Percentiles rank a stretch among this genome's conserved stretches.
Evolutionary conservation across 2,113 vertebrate genomes (phyloP).

Genomic region (Microtus oregoni): DNA sequence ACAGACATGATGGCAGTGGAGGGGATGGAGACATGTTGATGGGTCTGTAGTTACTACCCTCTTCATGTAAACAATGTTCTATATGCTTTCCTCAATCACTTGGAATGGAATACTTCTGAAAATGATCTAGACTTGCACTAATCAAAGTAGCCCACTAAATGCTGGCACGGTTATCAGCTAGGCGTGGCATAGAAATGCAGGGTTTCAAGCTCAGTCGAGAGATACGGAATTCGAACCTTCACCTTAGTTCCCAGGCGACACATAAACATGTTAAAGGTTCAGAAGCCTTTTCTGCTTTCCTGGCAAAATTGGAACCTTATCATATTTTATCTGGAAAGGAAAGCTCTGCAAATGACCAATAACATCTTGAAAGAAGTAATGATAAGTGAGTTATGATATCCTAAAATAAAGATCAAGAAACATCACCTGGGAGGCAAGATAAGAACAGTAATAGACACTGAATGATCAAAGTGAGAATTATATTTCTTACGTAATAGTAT

Average conservation of each 20-base stretch:
- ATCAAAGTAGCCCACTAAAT: background rate
- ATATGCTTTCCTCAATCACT: background rate
- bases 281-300: background rate
- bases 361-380: slow-evolving; percentile 23
- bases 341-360: slow-evolving; percentile 45
- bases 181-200: background rate
- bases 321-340: slow-evolving; percentile 10
- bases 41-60: background rate
- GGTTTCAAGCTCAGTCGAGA: background rate
- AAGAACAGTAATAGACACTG: background rate
- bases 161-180: background rate
- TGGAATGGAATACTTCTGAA: background rate
- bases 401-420: slow-evolving; percentile 52
- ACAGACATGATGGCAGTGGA: background rate
- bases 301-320: slow-evolving; percentile 3
- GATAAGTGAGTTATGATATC: background rate
- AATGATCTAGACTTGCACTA: background rate
- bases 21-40: background rate
- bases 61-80: background rate
- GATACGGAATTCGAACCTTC: background rate
- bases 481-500: slow-evolving; percentile 16
- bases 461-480: slow-evolving; percentile 1
- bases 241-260: background rate
- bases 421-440: background rate
- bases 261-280: background rate